phyloP scores from a whole-genome alignment of 2,888 invertebrate genomes.

The Scaptomyza flava region DNA sequence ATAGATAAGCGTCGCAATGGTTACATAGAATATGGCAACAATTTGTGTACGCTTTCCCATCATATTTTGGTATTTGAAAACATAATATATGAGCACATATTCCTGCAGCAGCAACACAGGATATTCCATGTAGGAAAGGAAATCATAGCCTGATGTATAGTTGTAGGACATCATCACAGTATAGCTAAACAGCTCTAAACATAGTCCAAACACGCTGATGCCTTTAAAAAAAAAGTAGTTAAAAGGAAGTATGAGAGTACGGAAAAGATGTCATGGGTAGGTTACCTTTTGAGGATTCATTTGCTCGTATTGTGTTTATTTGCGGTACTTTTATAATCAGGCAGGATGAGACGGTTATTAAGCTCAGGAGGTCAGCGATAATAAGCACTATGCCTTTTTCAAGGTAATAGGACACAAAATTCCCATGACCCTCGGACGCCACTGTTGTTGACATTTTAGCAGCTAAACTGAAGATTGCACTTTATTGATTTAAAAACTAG shows the following conservation, averaged over 20 bases:
- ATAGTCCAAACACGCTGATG: constrained; percentile 82
- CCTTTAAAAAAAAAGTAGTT: constrained; percentile 60
- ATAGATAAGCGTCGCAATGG: constrained; percentile 85
- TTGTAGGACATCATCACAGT: constrained; percentile 93
- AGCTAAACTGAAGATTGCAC: constrained; percentile 39
- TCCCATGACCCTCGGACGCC: constrained; percentile 40
- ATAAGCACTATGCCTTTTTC: constrained; percentile 81
- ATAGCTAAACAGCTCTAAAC: constrained; percentile 87
- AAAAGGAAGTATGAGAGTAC: background rate
- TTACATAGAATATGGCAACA: constrained; percentile 84
- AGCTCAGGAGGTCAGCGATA: constrained; percentile 87
- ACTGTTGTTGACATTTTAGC: constrained; percentile 37
- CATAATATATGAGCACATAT: constrained; percentile 89
- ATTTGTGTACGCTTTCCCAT: constrained; percentile 84
- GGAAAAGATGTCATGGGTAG: background rate
- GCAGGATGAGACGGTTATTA: constrained; percentile 91
- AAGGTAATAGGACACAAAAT: constrained; percentile 70
- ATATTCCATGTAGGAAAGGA: constrained; percentile 93
- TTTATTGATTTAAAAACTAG: constrained; percentile 39
- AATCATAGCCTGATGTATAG: constrained; percentile 89
- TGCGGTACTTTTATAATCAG: constrained; percentile 93
- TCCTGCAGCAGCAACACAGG: constrained; percentile 92
- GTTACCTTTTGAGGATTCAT: constrained; percentile 88
- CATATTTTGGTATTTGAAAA: constrained; percentile 88
- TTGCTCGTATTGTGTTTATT: constrained; percentile 88